Evolutionary conservation across 2,113 vertebrate species (phyloP).

Genomic region (Chaetorhynchus papuensis): DNA sequence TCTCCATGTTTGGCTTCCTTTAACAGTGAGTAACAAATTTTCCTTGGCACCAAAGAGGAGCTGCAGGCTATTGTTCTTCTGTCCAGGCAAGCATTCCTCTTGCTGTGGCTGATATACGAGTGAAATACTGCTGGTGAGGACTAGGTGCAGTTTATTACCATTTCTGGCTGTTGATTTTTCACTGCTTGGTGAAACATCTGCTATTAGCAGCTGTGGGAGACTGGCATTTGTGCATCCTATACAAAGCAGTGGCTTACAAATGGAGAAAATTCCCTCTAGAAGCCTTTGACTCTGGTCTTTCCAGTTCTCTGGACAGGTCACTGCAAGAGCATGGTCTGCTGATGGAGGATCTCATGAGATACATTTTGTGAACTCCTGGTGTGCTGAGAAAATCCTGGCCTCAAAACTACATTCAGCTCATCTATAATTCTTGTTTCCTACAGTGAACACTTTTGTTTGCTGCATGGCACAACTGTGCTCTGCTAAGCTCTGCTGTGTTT

Average conservation of each 20-base stretch:
- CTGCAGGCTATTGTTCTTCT: not conserved
- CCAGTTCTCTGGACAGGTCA: not conserved
- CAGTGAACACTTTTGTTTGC: not conserved
- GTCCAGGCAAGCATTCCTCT: not conserved
- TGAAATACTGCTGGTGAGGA: not conserved
- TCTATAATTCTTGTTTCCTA: not conserved
- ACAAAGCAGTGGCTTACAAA: not conserved
- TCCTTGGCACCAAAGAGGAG: not conserved
- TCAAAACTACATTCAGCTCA: not conserved
- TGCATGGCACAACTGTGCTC: not conserved
- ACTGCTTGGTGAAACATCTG: not conserved
- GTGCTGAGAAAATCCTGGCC: not conserved
- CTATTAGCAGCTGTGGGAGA: not conserved
- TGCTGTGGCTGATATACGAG: not conserved
- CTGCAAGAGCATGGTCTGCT: not conserved
- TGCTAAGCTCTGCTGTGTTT: not conserved
- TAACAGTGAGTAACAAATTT: not conserved
- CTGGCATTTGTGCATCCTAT: not conserved
- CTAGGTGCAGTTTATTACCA: not conserved
- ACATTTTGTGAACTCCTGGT: not conserved
- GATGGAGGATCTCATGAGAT: not conserved
- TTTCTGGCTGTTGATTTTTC: not conserved
- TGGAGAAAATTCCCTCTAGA: not conserved
- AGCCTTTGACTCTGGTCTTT: not conserved
- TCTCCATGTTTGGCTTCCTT: not conserved